Evolutionary conservation across 2,113 vertebrate species (phyloP).

Genomic region (Ciconia maguari): DNA sequence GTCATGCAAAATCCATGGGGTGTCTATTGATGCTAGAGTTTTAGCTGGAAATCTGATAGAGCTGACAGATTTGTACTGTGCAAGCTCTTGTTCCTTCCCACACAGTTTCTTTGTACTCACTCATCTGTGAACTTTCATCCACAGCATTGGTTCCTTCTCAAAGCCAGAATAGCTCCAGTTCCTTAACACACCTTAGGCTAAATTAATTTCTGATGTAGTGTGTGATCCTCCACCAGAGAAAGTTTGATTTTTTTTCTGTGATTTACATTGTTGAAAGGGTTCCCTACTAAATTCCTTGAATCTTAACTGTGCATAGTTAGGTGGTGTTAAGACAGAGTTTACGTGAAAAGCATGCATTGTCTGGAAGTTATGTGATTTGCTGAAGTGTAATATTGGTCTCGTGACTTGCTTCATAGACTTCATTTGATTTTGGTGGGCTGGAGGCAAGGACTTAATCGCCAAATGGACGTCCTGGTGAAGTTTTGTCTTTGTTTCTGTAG

Average conservation of each 20-base stretch:
- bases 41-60: neutral
- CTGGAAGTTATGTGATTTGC: neutral
- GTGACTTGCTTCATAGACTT: neutral
- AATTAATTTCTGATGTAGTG: neutral
- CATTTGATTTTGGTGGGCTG: neutral
- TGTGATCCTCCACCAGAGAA: neutral
- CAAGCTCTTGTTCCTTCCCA: neutral
- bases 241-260: neutral
- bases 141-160: neutral
- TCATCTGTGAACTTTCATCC: neutral
- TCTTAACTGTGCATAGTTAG: neutral
- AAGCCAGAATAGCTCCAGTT: neutral
- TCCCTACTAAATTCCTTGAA: neutral
- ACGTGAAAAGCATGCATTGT: neutral
- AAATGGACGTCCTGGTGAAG: neutral
- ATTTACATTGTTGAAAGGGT: neutral
- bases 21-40: neutral
- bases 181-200: neutral
- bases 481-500: neutral
- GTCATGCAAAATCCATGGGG: neutral
- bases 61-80: neutral
- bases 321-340: neutral
- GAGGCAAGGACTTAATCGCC: neutral
- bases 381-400: neutral
- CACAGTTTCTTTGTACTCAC: neutral